Base-by-base conservation (phyloP, 2,888 invertebrate species). In the Pherbina coryleti region DNA sequence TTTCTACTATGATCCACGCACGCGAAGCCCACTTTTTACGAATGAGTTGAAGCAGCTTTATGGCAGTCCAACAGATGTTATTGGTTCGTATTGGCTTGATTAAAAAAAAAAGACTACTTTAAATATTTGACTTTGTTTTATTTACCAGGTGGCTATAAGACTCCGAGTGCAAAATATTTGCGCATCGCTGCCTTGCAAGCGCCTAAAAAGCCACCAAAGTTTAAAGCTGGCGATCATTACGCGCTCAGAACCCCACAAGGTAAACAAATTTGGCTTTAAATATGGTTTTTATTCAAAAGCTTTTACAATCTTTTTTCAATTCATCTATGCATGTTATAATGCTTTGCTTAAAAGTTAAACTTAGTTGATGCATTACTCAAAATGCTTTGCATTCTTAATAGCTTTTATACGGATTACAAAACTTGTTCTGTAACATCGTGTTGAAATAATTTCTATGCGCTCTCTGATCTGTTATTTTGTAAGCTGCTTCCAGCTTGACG, bases 181-280 rank as follows among this genome's bases (percentile, higher is more conserved):
- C 83, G 88, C 4, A 79, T 89, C 3, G 80, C 83, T 5, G 82
- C 86, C 0, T 69, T 86, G 5, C 77, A 82, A 3, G 74, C 75
- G 31, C 78, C 82, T 49, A 78, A 78, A 1, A 86, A 84, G 44
- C 78, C 78, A 11, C 57, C 77, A 3, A 79, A 62, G 60, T 89
- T 89, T 77, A 84, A 82, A 9, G 82, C 87, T 0, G 89, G 88
- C 2, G 89, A 89, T 84, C 89, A 88, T 78, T 87, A 87, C 80
- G 85, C 85, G 0, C 74, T 89, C 17, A 83, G 90, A 22, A 88
- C 87, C 3, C 82, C 85, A 4, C 85, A 87, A 82, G 89, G 89
- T 89, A 80, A 74, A 80, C 78, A 11, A 7, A n/a, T 17, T 44
- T 11, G 60, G 28, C 11, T 22, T 25, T n/a, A n/a, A 19, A 49